Base-by-base conservation (phyloP, 2,797 vertebrate genomes). In the Poeciliopsis gracilis region DNA sequence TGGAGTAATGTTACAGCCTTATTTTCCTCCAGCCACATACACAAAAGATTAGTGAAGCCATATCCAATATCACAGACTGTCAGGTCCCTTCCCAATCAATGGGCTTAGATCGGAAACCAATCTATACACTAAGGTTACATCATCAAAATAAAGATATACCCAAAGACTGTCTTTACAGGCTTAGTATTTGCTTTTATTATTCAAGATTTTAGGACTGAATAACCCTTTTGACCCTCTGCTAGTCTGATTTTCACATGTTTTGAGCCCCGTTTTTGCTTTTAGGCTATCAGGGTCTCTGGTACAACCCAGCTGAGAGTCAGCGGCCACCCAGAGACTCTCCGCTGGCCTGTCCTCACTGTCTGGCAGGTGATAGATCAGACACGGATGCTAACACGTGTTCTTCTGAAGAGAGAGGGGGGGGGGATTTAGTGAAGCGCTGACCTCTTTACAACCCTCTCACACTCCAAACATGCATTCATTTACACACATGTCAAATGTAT, bases 31-130 rank as follows among this genome's bases (percentile, higher is more conserved):
- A 63, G 93, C 89, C 92, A 90, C 91, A 93, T 93, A 91, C 91
- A 93, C 92, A 93, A 93, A 94, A 95, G 92, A 94, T 95, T 94
- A 93, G 92, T 91, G 87, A 92, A 93, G 92, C 90, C 89, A 88
- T 92, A 94, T 94, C 93, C 91, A 93, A 94, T 95, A 93, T 94
- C 93, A 92, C 91, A 88, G 90, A 91, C 90, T 93, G 92, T 93
- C 89, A 91, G 89, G 86, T 91, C 90, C 82, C 87, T 83, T 88
- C 85, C 89, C 84, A 87, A 93, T 95, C 93, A 86, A 94, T 95
- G 90, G 77, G 73, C 89, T 89, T 76, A 77, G 86, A 93, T 95
- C 91, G 92, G 88, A 93, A 91, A 83, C 80, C 86, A 85, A 91
- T 90, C 92, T 71, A 91, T 92, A 89, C 78, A 13, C 79, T 82